Evolutionary conservation across 2,888 invertebrate species (phyloP).

Genomic region (Neoscelio sp.): DNA sequence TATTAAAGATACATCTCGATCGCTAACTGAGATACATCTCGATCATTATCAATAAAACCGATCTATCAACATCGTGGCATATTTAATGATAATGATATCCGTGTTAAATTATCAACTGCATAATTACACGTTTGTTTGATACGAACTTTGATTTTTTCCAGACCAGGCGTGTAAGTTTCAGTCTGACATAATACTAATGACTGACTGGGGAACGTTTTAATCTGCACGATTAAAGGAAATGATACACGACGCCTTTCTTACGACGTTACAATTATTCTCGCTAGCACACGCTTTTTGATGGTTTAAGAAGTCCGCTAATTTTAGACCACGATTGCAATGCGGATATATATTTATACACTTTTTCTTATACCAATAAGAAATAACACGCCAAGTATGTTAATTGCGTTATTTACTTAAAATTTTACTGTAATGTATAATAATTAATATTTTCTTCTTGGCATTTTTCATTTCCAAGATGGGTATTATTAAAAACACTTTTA

Average conservation of each 20-base stretch:
- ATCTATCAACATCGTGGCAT: conserved; percentile 59
- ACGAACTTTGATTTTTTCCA: conserved; percentile 31
- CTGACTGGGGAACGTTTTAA: conserved; percentile 52
- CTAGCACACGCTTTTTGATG: conserved; percentile 22
- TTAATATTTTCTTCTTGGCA: too few relatives aligned
- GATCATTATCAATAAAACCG: conserved; percentile 53
- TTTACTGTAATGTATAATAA: too few relatives aligned
- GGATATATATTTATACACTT: neutral
- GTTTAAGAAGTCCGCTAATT: conserved; percentile 11
- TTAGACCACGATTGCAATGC: conserved; percentile 21
- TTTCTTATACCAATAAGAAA: too few relatives aligned
- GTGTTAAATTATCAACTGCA: conserved; percentile 59
- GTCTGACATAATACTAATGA: conserved; percentile 58
- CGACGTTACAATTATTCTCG: conserved; percentile 42
- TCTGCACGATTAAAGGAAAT: conserved; percentile 48
- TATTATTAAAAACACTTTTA: too few relatives aligned
- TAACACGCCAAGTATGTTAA: too few relatives aligned
- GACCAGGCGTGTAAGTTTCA: conserved; percentile 26
- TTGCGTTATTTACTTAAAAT: too few relatives aligned
- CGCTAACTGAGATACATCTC: conserved; percentile 9
- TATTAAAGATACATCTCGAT: conserved; percentile 36
- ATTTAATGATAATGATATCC: conserved; percentile 59
- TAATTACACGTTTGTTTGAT: conserved; percentile 54
- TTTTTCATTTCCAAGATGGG: too few relatives aligned
- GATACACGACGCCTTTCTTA: conserved; percentile 37